A percentile compares a stretch with the other conserved stretches of the same genome.
Conservation (phyloP, 2,888 invertebrate genomes). For the Archaeoteleia sp. region DNA sequence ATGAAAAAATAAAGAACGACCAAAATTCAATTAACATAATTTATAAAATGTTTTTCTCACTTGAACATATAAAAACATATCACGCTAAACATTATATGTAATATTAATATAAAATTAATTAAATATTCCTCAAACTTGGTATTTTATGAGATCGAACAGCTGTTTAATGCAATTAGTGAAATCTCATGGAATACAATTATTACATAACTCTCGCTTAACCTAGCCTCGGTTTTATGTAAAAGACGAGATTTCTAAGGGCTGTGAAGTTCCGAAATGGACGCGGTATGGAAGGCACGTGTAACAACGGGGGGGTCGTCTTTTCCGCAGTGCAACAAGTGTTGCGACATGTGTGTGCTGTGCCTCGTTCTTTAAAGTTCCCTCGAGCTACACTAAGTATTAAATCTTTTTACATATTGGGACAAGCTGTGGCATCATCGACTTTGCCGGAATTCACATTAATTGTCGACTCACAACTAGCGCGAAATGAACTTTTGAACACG, state of each 20-base stretch:
- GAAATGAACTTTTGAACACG: slow-evolving; percentile 4
- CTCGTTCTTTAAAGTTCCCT: slow-evolving; percentile 37
- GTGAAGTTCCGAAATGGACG: slow-evolving; percentile 23
- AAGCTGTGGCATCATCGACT: slow-evolving; percentile 26
- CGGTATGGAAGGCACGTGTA: slow-evolving; percentile 68
- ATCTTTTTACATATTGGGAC: slow-evolving; percentile 30
- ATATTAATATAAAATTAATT: too few relatives aligned
- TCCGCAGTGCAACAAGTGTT: slow-evolving; percentile 70
- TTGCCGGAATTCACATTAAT: slow-evolving; percentile 25
- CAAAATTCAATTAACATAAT: too few relatives aligned
- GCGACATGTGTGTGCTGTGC: slow-evolving; percentile 65
- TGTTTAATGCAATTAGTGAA: too few relatives aligned
- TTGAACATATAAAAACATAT: too few relatives aligned
- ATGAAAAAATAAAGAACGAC: too few relatives aligned
- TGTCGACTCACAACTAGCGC: slow-evolving; percentile 7
- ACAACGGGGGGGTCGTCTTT: slow-evolving; percentile 68
- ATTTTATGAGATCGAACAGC: too few relatives aligned
- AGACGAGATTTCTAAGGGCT: neutral
- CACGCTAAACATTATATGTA: too few relatives aligned
- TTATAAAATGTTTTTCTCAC: too few relatives aligned
- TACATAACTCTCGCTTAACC: too few relatives aligned
- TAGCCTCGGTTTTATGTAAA: too few relatives aligned
- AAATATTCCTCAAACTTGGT: too few relatives aligned
- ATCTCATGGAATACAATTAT: too few relatives aligned
- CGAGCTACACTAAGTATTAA: slow-evolving; percentile 18